phyloP scores from a whole-genome alignment of 2,888 invertebrate genomes.

The Harpalus rufipes region DNA sequence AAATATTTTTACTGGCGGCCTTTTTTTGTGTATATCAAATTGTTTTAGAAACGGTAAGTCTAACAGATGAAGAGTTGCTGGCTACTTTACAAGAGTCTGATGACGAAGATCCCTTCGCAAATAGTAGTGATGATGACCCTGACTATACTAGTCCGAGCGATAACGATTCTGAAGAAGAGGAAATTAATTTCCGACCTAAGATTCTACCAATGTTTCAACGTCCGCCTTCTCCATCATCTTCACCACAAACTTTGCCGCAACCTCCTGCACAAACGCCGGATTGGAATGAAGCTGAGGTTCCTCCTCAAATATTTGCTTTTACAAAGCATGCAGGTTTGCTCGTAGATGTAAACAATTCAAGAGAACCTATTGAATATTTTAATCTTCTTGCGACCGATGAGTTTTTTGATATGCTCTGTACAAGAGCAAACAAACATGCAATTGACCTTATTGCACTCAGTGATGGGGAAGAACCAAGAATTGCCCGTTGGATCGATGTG shows the following conservation, averaged over 20 bases:
- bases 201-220: no score
- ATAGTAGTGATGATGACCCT: background rate
- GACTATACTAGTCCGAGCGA: background rate
- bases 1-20: no score
- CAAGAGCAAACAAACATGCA: slow-evolving; percentile 59
- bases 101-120: slow-evolving; percentile 18
- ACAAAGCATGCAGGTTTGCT: no score
- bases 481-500: slow-evolving; percentile 71
- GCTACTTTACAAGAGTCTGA: slow-evolving; percentile 2
- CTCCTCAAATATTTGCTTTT: background rate
- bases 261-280: slow-evolving; percentile 4
- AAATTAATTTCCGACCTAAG: background rate
- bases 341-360: no score
- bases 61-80: slow-evolving; percentile 6
- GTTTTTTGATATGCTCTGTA: slow-evolving; percentile 67
- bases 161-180: slow-evolving; percentile 8
- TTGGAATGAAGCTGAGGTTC: background rate
- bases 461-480: slow-evolving; percentile 69
- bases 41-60: no score
- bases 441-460: slow-evolving; percentile 65
- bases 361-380: slow-evolving; percentile 49
- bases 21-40: no score
- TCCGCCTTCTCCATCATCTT: background rate
- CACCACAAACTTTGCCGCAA: background rate
- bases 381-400: slow-evolving; percentile 18